Conservation (phyloP, 2,888 invertebrate species). For the Anarsia innoxiella region DNA sequence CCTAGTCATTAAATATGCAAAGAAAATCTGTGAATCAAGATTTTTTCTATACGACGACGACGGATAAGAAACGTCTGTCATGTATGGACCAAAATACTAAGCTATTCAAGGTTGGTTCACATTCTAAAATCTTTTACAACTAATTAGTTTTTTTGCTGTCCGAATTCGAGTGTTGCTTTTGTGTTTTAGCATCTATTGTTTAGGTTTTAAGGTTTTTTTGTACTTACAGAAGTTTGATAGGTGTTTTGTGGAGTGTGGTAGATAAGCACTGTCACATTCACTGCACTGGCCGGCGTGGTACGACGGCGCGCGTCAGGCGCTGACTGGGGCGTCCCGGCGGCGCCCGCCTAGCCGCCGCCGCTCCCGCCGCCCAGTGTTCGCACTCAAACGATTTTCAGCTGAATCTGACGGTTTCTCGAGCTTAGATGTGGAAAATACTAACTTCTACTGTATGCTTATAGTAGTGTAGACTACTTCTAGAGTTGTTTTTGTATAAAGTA, state of each 20-base stretch:
- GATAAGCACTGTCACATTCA: slow-evolving; percentile 42
- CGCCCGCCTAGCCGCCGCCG: slow-evolving; percentile 31
- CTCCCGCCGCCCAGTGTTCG: slow-evolving; percentile 13
- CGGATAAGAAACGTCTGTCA: slow-evolving; percentile 9
- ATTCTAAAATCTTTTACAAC: no score
- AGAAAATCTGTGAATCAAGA: background rate
- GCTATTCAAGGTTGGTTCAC: slow-evolving; percentile 11
- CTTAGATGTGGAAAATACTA: no score
- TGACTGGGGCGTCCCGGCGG: slow-evolving; percentile 64
- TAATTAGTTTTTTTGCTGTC: no score
- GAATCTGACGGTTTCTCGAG: no score
- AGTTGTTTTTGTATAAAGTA: no score
- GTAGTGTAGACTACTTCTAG: no score
- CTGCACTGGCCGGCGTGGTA: slow-evolving; percentile 48
- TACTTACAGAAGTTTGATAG: slow-evolving; percentile 5
- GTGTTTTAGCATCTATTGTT: no score
- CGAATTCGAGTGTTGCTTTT: no score
- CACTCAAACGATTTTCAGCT: background rate
- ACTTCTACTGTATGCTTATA: no score
- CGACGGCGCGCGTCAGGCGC: slow-evolving; percentile 47
- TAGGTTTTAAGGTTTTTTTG: no score
- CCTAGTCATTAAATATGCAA: no score
- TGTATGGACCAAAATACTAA: slow-evolving; percentile 13
- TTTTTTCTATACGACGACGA: slow-evolving; percentile 6
- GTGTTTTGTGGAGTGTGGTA: background rate